Evolutionary conservation across 2,888 invertebrate species (phyloP).

Genomic region (Baccha elongata): DNA sequence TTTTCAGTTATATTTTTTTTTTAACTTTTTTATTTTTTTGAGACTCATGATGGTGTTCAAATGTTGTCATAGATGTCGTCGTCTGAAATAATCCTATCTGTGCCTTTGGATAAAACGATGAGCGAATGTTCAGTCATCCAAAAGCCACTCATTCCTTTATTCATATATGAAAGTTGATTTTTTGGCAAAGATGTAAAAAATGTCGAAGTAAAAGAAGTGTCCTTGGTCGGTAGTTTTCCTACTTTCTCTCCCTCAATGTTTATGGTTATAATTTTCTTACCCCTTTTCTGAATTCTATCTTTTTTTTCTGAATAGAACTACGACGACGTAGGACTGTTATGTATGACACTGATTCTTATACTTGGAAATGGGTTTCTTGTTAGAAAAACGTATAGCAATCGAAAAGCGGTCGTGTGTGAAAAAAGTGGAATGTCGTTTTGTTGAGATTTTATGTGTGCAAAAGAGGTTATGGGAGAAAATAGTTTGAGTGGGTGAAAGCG

Average conservation of each 20-base stretch:
- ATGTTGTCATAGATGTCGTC: conserved; percentile 9
- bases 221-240: conserved; percentile 18
- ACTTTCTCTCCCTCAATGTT: conserved; percentile 31
- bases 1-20: conserved; percentile 46
- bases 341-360: conserved; percentile 56
- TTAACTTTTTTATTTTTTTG: background rate
- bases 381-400: conserved; percentile 51
- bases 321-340: background rate
- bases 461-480: background rate
- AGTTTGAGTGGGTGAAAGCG: conserved; percentile 3
- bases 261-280: conserved; percentile 64
- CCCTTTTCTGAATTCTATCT: conserved; percentile 37
- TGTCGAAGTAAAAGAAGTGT: conserved; percentile 33
- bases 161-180: conserved; percentile 31
- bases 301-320: background rate
- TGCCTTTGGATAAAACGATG: conserved; percentile 30
- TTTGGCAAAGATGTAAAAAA: conserved; percentile 35
- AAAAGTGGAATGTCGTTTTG: conserved; percentile 45
- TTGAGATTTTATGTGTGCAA: conserved; percentile 55
- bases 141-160: conserved; percentile 18
- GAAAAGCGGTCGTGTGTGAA: conserved; percentile 69
- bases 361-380: conserved; percentile 40
- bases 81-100: conserved; percentile 42
- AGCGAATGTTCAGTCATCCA: conserved; percentile 59
- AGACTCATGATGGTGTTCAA: conserved; percentile 45